These are phyloP conservation scores for Heteronetta atricapilla DNA, from an alignment of 2,113 vertebrate species.

Conservation along the genomic window DNA sequence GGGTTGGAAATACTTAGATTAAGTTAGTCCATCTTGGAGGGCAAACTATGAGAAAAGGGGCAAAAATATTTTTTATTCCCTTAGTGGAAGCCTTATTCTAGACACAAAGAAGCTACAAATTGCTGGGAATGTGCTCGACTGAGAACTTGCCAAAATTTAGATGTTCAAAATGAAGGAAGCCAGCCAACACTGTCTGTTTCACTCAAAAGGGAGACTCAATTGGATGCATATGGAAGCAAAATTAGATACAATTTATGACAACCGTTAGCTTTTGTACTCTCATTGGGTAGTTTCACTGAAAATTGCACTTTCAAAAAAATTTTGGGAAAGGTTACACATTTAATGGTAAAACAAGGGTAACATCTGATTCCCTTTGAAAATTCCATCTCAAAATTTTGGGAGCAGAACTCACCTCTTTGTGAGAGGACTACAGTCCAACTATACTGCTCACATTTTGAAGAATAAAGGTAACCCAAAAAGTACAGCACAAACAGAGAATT, in stretches of 20 bases:
- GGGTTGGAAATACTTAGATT: neutral
- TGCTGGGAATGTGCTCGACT: neutral
- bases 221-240: conserved; percentile 13
- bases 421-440: neutral
- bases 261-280: neutral
- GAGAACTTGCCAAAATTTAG: neutral
- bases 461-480: neutral
- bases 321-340: neutral
- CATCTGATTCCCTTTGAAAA: neutral
- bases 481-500: neutral
- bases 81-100: neutral
- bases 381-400: neutral
- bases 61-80: neutral
- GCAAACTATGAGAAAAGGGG: neutral
- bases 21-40: neutral
- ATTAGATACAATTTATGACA: neutral
- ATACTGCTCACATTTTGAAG: neutral
- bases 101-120: neutral
- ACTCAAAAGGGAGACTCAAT: neutral
- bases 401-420: neutral
- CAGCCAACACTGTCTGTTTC: neutral
- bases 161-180: neutral
- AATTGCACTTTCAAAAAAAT: neutral
- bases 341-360: neutral
- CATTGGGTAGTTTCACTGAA: neutral